phyloP scores from a whole-genome alignment of 2,797 vertebrate genomes.

The Paedocypris micromegethes region DNA sequence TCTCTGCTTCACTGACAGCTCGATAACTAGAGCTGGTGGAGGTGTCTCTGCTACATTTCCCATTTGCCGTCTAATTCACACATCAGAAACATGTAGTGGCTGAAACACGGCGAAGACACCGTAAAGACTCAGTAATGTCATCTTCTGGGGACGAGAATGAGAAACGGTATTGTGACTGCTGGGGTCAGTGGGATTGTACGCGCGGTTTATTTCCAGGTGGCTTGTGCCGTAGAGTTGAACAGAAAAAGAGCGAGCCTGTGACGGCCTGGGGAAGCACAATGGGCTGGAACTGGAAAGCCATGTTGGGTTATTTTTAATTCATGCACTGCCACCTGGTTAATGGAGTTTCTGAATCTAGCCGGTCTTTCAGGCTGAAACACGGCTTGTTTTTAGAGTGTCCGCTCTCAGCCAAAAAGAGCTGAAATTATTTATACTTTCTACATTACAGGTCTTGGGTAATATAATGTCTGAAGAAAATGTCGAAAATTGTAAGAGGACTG shows the following conservation, averaged over 20 bases:
- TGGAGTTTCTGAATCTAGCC: slow-evolving; percentile 86
- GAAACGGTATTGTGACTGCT: slow-evolving; percentile 34
- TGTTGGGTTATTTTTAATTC: slow-evolving; percentile 98
- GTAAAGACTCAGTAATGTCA: slow-evolving; percentile 59
- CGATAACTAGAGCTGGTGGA: slow-evolving; percentile 63
- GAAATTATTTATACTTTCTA: slow-evolving; percentile 67
- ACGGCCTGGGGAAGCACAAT: slow-evolving; percentile 53
- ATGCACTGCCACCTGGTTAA: slow-evolving; percentile 89
- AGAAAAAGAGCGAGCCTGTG: slow-evolving; percentile 46
- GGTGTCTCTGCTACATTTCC: slow-evolving; percentile 65
- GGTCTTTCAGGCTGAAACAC: slow-evolving; percentile 62
- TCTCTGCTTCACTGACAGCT: slow-evolving; percentile 64
- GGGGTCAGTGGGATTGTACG: slow-evolving; percentile 34
- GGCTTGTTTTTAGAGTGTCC: slow-evolving; percentile 60
- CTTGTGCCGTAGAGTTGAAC: slow-evolving; percentile 55
- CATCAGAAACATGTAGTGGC: slow-evolving; percentile 61
- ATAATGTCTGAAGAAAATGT: slow-evolving; percentile 64
- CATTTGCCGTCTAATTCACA: slow-evolving; percentile 74
- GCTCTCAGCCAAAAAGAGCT: slow-evolving; percentile 56
- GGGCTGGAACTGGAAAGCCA: slow-evolving; percentile 71
- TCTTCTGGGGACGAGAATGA: slow-evolving; percentile 22
- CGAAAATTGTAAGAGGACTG: slow-evolving; percentile 56
- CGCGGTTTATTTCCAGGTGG: slow-evolving; percentile 40
- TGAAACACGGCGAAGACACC: slow-evolving; percentile 65
- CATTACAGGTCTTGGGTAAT: slow-evolving; percentile 63